These are phyloP conservation scores for Pristionchus entomophagus DNA, from an alignment of 2,888 invertebrate genomes.

Conservation along the genomic window DNA sequence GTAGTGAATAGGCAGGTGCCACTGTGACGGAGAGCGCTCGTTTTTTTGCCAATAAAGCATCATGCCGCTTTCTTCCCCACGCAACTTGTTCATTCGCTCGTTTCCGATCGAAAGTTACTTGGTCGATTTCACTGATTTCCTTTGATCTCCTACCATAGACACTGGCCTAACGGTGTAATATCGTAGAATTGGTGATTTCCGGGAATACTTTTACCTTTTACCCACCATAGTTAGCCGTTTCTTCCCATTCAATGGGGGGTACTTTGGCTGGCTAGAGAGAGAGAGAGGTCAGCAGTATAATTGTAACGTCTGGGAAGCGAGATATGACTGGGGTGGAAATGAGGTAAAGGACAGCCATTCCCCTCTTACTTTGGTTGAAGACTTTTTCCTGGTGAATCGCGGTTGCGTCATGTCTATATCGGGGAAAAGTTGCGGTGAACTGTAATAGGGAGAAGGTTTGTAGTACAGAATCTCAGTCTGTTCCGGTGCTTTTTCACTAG, in stretches of 20 bases:
- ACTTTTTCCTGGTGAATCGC: too few species aligned
- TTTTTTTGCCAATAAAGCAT: slow-evolving; percentile 12
- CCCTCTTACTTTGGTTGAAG: background rate
- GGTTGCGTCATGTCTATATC: too few species aligned
- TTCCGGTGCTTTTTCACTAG: too few species aligned
- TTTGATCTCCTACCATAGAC: background rate
- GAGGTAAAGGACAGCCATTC: slow-evolving; percentile 18
- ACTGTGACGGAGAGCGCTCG: background rate
- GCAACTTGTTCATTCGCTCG: too few species aligned
- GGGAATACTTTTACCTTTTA: background rate
- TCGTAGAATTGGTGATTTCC: too few species aligned
- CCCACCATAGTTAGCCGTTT: background rate
- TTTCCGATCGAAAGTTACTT: too few species aligned
- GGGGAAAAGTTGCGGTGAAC: too few species aligned
- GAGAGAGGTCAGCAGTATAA: slow-evolving; percentile 27
- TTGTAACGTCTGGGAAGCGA: slow-evolving; percentile 40
- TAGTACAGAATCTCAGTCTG: too few species aligned
- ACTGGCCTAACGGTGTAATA: too few species aligned
- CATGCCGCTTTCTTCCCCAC: background rate
- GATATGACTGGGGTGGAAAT: slow-evolving; percentile 16
- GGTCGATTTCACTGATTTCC: background rate
- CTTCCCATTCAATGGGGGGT: slow-evolving; percentile 8
- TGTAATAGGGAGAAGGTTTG: too few species aligned
- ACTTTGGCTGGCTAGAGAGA: background rate
- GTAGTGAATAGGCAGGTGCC: slow-evolving; percentile 18